These are phyloP conservation scores for Chirona hameri DNA, from an alignment of 2,888 invertebrate species.

Conservation along the genomic window DNA sequence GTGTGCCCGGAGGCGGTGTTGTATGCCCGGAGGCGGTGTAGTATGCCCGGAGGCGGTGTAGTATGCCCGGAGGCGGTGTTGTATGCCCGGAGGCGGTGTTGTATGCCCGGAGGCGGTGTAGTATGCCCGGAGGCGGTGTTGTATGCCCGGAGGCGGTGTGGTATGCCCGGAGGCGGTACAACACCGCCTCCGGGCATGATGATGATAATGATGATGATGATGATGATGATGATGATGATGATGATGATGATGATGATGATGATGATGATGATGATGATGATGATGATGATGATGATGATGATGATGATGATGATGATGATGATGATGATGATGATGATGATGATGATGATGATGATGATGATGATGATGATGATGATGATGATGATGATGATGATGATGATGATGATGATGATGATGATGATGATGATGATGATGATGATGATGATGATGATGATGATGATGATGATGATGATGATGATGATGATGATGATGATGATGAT, in stretches of 20 bases:
- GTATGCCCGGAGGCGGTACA: no score
- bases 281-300: constrained; percentile 22
- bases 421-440: constrained; percentile 22
- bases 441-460: constrained; percentile 22
- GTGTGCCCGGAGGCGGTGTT: no score
- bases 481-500: constrained; percentile 22
- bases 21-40: no score
- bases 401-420: constrained; percentile 22
- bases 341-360: constrained; percentile 22
- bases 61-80: no score
- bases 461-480: constrained; percentile 22
- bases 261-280: constrained; percentile 22
- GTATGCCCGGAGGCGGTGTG: no score
- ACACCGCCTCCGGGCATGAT: no score
- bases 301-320: constrained; percentile 22
- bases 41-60: no score
- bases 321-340: constrained; percentile 22
- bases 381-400: constrained; percentile 22
- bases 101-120: no score
- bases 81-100: no score
- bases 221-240: constrained; percentile 22
- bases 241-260: constrained; percentile 22
- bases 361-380: constrained; percentile 22
- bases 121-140: no score
- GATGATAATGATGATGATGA: constrained; percentile 22